A percentile compares a stretch with the other conserved stretches of the same genome.
Evolutionary conservation across 2,888 invertebrate genomes (phyloP).

Genomic region (Pheosia tremula): DNA sequence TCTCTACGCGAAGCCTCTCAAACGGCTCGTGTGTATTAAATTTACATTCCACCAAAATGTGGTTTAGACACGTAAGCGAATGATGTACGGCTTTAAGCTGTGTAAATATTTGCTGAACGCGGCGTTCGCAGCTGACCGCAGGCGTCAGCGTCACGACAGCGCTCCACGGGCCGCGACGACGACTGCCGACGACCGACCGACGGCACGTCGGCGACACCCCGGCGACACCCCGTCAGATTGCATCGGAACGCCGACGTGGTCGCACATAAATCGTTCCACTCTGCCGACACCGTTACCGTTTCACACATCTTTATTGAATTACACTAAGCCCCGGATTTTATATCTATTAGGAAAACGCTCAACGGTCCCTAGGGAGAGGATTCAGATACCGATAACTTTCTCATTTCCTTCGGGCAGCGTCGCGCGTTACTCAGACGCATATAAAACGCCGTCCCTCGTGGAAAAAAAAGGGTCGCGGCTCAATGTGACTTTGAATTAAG

Average conservation of each 20-base stretch:
- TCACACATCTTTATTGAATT: conserved; percentile 73
- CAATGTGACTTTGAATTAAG: conserved; percentile 57
- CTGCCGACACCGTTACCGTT: conserved; percentile 48
- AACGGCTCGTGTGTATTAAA: conserved; percentile 40
- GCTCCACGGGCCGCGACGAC: conserved; percentile 13
- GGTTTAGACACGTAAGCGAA: conserved; percentile 48
- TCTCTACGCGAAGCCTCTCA: conserved; percentile 17
- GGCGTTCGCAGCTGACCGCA: conserved; percentile 41
- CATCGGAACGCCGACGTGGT: conserved; percentile 49
- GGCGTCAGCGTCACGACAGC: conserved; percentile 24
- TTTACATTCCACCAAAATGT: conserved; percentile 48
- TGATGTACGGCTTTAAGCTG: conserved; percentile 46
- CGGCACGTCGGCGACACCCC: conserved; percentile 13
- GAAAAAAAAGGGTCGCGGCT: conserved; percentile 50
- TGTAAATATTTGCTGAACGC: conserved; percentile 54
- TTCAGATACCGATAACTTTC: conserved; percentile 81
- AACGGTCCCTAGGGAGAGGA: conserved; percentile 71
- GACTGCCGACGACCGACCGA: conserved; percentile 18
- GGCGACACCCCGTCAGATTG: conserved; percentile 30
- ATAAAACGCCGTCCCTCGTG: conserved; percentile 56
- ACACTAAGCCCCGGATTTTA: conserved; percentile 77
- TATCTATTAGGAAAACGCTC: conserved; percentile 78
- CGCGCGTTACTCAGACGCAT: conserved; percentile 62
- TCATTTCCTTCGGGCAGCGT: conserved; percentile 75
- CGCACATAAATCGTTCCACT: conserved; percentile 64